Conservation (phyloP, 2,888 invertebrate species). For the Ectemnius continuus region DNA sequence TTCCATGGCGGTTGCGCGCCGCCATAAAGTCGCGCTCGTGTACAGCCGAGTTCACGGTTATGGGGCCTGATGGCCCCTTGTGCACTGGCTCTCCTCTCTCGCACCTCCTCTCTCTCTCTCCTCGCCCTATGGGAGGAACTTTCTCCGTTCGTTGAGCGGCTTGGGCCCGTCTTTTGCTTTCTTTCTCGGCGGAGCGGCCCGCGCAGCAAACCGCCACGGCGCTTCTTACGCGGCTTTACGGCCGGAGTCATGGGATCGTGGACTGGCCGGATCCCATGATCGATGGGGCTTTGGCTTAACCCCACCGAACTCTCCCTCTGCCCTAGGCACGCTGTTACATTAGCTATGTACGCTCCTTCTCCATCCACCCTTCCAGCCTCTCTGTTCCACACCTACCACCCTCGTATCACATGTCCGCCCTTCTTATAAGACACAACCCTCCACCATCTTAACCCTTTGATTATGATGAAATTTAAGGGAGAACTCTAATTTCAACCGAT, state of each 20-base stretch:
- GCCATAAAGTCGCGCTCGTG: slow-evolving; percentile 59
- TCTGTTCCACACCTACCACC: neutral
- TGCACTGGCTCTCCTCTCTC: slow-evolving; percentile 4
- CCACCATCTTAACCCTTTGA: too few species aligned
- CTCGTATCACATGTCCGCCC: neutral
- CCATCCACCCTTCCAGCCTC: slow-evolving; percentile 8
- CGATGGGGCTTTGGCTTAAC: slow-evolving; percentile 71
- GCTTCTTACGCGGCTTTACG: slow-evolving; percentile 63
- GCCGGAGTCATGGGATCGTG: slow-evolving; percentile 60
- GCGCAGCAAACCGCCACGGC: slow-evolving; percentile 10
- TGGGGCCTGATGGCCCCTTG: slow-evolving; percentile 39
- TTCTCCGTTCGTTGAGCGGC: slow-evolving; percentile 12
- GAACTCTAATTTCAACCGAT: too few species aligned
- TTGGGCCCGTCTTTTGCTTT: slow-evolving; percentile 6
- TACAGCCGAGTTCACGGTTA: slow-evolving; percentile 61
- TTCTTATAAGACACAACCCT: neutral
- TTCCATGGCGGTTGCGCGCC: slow-evolving; percentile 62
- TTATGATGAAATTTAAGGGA: too few species aligned
- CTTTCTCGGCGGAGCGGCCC: slow-evolving; percentile 22
- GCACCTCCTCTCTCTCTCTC: neutral
- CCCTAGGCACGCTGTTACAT: slow-evolving; percentile 51
- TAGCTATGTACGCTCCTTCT: slow-evolving; percentile 16
- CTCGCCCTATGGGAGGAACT: slow-evolving; percentile 1
- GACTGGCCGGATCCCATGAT: slow-evolving; percentile 67
- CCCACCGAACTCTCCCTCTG: slow-evolving; percentile 52